These are phyloP conservation scores for Ramazzottius varieornatus DNA, from an alignment of 2,888 invertebrate genomes.

Conservation along the genomic window DNA sequence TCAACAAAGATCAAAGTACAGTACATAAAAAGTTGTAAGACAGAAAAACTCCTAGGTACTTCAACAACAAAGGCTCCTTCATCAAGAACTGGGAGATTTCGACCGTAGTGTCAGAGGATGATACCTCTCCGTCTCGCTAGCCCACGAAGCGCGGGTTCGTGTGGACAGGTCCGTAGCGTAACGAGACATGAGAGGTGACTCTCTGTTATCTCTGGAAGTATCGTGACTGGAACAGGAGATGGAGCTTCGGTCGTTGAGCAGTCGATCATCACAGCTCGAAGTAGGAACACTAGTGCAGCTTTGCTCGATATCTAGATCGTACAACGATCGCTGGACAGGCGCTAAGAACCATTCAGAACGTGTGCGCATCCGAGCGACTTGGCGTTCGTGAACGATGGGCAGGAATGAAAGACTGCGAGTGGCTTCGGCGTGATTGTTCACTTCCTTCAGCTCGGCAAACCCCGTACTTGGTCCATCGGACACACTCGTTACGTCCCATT, in stretches of 20 bases:
- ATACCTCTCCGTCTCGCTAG: too few relatives aligned
- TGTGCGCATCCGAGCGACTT: not conserved
- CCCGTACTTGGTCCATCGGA: slow-evolving; percentile 28
- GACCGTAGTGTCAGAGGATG: too few relatives aligned
- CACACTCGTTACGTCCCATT: slow-evolving; percentile 1
- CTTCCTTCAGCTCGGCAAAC: slow-evolving; percentile 51
- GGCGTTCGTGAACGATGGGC: slow-evolving; percentile 24
- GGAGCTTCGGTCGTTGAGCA: not conserved
- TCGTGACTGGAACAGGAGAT: slow-evolving; percentile 1
- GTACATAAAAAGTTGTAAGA: too few relatives aligned
- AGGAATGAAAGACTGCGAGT: slow-evolving; percentile 68
- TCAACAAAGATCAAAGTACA: too few relatives aligned
- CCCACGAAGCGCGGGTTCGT: too few relatives aligned
- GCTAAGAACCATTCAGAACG: slow-evolving; percentile 1
- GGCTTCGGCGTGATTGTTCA: slow-evolving; percentile 68
- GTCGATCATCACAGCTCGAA: slow-evolving; percentile 3
- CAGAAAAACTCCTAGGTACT: too few relatives aligned
- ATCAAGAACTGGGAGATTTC: too few relatives aligned
- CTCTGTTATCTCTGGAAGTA: not conserved
- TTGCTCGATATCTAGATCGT: not conserved
- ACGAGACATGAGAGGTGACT: too few relatives aligned
- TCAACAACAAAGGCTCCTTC: too few relatives aligned
- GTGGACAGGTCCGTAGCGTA: too few relatives aligned
- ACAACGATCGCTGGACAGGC: not conserved
- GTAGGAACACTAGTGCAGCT: not conserved